These are phyloP conservation scores for Latrodectus geometricus DNA, from an alignment of 1,140 invertebrate genomes.

Conservation along the genomic window DNA sequence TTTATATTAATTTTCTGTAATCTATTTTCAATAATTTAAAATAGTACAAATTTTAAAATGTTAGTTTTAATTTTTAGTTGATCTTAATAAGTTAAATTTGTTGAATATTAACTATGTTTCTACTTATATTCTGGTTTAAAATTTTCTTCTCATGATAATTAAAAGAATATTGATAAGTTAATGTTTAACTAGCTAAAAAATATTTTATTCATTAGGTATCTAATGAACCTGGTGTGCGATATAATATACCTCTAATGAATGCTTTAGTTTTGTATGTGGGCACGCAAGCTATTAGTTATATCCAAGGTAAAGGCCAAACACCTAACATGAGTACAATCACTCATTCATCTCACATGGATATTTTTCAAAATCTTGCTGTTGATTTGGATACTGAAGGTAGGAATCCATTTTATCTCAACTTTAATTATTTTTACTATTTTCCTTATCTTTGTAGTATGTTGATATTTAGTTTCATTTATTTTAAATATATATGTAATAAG, in stretches of 20 bases:
- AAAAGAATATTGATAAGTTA: no score
- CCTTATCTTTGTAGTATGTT: no score
- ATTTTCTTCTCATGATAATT: neutral
- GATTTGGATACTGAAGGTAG: conserved; percentile 95
- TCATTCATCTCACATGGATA: conserved; percentile 98
- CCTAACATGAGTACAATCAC: conserved; percentile 97
- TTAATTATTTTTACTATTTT: no score
- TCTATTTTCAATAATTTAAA: no score
- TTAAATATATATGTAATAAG: no score
- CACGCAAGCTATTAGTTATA: conserved; percentile 87
- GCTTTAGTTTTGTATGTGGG: conserved; percentile 97
- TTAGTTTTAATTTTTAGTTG: no score
- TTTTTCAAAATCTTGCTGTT: conserved; percentile 98
- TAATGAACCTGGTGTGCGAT: conserved; percentile 88
- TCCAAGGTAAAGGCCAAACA: conserved; percentile 86
- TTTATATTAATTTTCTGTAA: no score
- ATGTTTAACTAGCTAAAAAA: neutral
- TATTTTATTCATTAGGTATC: conserved; percentile 71
- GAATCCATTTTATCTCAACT: conserved; percentile 31
- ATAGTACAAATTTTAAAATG: no score
- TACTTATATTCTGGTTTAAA: neutral
- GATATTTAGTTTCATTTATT: no score
- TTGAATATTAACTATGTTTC: no score
- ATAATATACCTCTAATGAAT: conserved; percentile 97
- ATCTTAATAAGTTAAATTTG: no score